Evolutionary conservation across 2,797 vertebrate species (phyloP), one percentile per base, ranked within the genome.

Genomic region (Fringilla coelebs): DNA sequence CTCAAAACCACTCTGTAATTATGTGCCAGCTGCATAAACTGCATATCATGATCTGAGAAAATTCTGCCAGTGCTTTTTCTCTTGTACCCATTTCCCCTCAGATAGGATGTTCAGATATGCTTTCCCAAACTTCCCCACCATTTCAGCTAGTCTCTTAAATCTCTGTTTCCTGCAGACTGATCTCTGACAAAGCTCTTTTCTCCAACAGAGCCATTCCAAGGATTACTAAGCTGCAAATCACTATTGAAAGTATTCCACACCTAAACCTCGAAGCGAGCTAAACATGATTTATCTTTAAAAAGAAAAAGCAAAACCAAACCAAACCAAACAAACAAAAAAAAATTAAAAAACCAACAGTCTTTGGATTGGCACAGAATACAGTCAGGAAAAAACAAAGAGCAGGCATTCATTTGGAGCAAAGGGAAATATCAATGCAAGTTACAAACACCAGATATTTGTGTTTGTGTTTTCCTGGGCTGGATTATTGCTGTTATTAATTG

Each of bases 101-200:
- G 67, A 31, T 4, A 34, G 5, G 12, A 52, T 61, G 28, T 17
- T 90, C 51, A 76, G 81, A 85, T 58, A 49, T 3, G 7, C 36
- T 83, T 93, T 80, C 52, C 61, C 65, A 80, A 80, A 80, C 54
- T 80, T 88, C 38, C 25, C 11, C 28, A 11, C 34, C 70, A 40
- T 77, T 85, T 79, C 32, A 71, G 45, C 65, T 83, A 40, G 49
- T 65, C 54, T 71, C 58, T 92, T 85, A 88, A 92, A 89, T 85
- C 78, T 77, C 71, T 55, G 38, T 77, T 92, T 72, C 75, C 68
- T 72, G 65, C 61, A 93, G 74, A 43, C 61, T 83, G 80, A 93
- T 92, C 75, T 94, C 75, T 89, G 84, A 82, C 90, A 94, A 91
- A 95, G 86, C 81, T 74, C 86, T 76, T 92, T 75, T 70, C 57